Conservation (phyloP, 2,113 vertebrate species). For the Tragelaphus strepsiceros region DNA sequence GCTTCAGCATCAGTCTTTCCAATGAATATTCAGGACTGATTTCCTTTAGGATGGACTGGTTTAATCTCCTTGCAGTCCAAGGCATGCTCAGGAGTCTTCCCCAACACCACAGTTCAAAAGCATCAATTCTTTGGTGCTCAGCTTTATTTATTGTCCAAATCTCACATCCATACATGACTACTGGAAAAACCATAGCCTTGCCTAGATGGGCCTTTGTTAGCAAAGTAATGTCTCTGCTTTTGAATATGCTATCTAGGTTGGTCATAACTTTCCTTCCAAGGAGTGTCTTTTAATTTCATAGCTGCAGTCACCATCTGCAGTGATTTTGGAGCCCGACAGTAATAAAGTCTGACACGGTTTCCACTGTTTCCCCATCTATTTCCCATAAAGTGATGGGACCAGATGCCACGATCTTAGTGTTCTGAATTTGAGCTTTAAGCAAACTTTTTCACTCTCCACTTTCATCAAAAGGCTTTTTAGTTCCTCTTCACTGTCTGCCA, state of each 20-base stretch:
- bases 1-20: background rate
- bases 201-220: too few species aligned
- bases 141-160: background rate
- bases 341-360: too few species aligned
- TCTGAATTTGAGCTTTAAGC: background rate
- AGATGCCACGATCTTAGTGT: background rate
- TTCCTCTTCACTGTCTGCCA: background rate
- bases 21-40: background rate
- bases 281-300: background rate
- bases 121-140: background rate
- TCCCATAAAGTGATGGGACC: too few species aligned
- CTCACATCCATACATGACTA: background rate
- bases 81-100: background rate
- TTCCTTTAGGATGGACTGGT: background rate
- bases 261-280: background rate
- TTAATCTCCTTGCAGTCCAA: background rate
- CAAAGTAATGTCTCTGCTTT: too few species aligned
- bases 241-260: background rate
- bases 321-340: too few species aligned
- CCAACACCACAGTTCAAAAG: background rate
- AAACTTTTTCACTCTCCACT: background rate
- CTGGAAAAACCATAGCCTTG: too few species aligned
- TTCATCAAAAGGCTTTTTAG: background rate
- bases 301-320: too few species aligned
- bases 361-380: too few species aligned